These are phyloP conservation scores for Mesembrinibis cayennensis DNA, from an alignment of 2,113 vertebrate species.

Conservation along the genomic window DNA sequence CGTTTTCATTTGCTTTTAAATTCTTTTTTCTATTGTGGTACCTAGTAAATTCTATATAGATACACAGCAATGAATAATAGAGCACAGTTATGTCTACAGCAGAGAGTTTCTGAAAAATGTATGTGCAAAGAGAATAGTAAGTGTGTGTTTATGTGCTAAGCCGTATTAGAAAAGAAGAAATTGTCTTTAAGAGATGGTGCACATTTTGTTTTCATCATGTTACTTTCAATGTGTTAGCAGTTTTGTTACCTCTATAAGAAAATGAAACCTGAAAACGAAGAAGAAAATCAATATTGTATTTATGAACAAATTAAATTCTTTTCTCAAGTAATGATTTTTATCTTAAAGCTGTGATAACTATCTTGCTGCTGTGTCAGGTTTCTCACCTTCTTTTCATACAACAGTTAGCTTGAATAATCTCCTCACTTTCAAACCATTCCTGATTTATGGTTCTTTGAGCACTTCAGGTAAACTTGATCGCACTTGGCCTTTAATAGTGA, in stretches of 20 bases:
- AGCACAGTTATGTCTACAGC: not conserved
- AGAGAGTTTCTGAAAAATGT: not conserved
- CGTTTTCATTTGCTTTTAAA: not conserved
- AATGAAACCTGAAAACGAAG: slow-evolving; percentile 55
- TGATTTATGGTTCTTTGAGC: slow-evolving; percentile 27
- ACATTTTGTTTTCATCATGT: not conserved
- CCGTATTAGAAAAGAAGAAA: not conserved
- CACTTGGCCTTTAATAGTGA: slow-evolving; percentile 29
- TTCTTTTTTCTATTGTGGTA: not conserved
- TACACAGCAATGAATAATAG: not conserved
- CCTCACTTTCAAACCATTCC: slow-evolving; percentile 49
- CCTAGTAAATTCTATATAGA: not conserved
- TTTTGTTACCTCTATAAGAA: slow-evolving; percentile 22
- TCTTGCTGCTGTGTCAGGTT: slow-evolving; percentile 43
- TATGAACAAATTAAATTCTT: slow-evolving; percentile 59
- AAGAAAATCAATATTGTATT: slow-evolving; percentile 50
- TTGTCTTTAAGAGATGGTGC: not conserved
- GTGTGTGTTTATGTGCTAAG: not conserved
- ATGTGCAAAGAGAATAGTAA: not conserved
- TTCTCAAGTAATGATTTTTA: slow-evolving; percentile 56
- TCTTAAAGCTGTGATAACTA: slow-evolving; percentile 58
- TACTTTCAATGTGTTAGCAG: not conserved
- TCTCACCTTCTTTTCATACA: slow-evolving; percentile 37
- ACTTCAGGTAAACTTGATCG: slow-evolving; percentile 39
- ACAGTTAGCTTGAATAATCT: slow-evolving; percentile 58